Base-by-base conservation (phyloP, 2,113 vertebrate species). In the Sitta europaea region DNA sequence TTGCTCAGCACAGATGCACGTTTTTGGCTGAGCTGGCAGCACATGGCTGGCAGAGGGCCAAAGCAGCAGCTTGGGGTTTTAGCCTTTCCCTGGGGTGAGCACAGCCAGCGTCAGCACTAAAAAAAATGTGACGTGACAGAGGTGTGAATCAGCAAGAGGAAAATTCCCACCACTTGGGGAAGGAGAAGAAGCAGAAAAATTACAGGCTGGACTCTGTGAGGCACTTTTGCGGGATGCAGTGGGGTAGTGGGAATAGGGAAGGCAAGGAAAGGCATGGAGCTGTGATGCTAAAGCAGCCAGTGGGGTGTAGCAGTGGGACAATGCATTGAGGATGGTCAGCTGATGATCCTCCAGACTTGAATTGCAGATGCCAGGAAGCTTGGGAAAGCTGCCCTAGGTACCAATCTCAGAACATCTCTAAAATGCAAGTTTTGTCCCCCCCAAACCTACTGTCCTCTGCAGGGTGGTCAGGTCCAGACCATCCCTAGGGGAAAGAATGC, bases 101-200 rank as follows among this genome's bases (percentile, higher is more conserved):
- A 1, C 25, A 61, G 81, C 38, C 86, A 61, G 68, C 42, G 1
- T 70, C 94, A 90, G 85, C 0, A 4, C 76, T 91, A 67, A 65
- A 77, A 83, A 40, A 36, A 38, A 25, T 2, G 54, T 42, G 72
- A 92, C 2, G 11, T 5, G 12, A 59, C 1, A 1, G 66, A 92
- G 67, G 83, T 2, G 21, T 92, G 93, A 96, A 90, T 90, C 91
- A 96, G 91, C 91, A 91, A 88, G 42, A 94, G 91, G 91, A 96
- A 96, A 95, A 95, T 96, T 94, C 83, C 83, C 83, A 88, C 38
- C 17, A 14, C 36, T 17, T 2, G 1, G 42, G 43, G 22, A 90
- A 29, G 53, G 82, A 90, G 27, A 79, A 13, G 57, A 90, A 70
- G 40, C 0, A 7, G 59, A 45, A 53, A 36, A 88, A 86, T 22